Base-by-base conservation (phyloP, 2,113 vertebrate species). In the Hemichromis elongatus region DNA sequence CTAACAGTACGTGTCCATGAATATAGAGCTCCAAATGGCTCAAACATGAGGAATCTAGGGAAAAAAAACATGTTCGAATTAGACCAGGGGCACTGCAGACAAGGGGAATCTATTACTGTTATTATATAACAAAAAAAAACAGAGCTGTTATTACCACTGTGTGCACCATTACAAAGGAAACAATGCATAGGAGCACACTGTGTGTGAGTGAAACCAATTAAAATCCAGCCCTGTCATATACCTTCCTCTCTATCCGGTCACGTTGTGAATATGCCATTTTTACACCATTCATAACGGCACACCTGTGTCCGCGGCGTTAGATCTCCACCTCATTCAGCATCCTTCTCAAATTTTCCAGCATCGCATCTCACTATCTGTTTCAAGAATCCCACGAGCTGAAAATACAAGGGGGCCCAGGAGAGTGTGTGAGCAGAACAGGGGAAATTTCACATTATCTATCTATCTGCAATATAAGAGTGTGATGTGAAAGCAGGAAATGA, bases 151-250 rank as follows among this genome's bases (percentile, higher is more conserved):
- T 89, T 89, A 91, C 86, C 87, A 91, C 88, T 88, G 86, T 92
- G 88, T 89, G 92, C 79, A 88, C 77, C 82, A 70, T 91, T 93
- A 94, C 89, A 94, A 94, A 92, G 90, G 91, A 81, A 91, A 93
- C 89, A 94, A 94, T 90, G 86, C 93, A 93, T 81, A 87, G 86
- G 81, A 90, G 89, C 81, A 63, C 88, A 81, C 79, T 87, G 88
- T 92, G 93, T 85, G 88, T 87, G 88, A 91, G 93, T 85, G 88
- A 94, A 93, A 93, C 89, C 93, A 94, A 95, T 95, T 95, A 95
- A 94, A 94, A 94, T 92, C 90, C 84, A 91, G 89, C 90, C 83
- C 54, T 68, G 90, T 95, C 93, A 93, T 92, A 94, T 91, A 90
- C 87, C 89, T 63, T 85, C 89, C 89, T 82, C 84, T 85, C 84